A percentile compares a stretch with the other conserved stretches of the same genome.
phyloP scores from a whole-genome alignment of 2,888 invertebrate genomes.

The Geophilus truncorum region DNA sequence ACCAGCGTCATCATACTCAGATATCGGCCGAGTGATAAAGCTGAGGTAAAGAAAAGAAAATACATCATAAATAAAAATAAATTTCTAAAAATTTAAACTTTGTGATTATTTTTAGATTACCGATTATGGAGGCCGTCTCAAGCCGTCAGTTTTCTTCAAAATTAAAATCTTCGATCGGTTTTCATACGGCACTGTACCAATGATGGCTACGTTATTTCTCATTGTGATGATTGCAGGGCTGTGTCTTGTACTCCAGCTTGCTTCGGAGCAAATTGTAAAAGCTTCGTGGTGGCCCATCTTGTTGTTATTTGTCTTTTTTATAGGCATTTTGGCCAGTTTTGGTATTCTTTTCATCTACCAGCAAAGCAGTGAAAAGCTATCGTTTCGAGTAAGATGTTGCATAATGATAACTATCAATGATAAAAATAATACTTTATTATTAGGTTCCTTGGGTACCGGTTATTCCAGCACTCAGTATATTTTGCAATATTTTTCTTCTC shows the following conservation, averaged over 20 bases:
- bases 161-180: not conserved
- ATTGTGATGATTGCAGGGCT: conserved; percentile 62
- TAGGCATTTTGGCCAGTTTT: conserved; percentile 43
- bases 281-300: conserved; percentile 65
- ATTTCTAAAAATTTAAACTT: not conserved
- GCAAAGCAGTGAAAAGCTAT: conserved; percentile 43
- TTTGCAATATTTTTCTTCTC: conserved; percentile 77
- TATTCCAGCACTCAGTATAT: conserved; percentile 70
- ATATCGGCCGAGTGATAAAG: conserved; percentile 58
- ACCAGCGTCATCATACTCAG: conserved; percentile 84
- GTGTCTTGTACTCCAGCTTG: conserved; percentile 59
- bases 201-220: conserved; percentile 64
- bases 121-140: conserved; percentile 52
- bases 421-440: conserved; percentile 52
- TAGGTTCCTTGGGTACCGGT: conserved; percentile 76
- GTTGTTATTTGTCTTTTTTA: conserved; percentile 44
- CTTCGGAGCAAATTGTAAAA: conserved; percentile 52
- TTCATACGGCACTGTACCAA: conserved; percentile 54
- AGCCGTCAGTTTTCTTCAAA: not conserved
- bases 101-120: conserved; percentile 14
- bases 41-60: not conserved
- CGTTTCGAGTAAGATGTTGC: conserved; percentile 38
- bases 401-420: not conserved
- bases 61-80: not conserved
- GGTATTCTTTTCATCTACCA: conserved; percentile 47